Percentiles rank a stretch among this genome's conserved stretches.
phyloP scores from a whole-genome alignment of 2,113 vertebrate genomes.

The Marmota flaviventris region DNA sequence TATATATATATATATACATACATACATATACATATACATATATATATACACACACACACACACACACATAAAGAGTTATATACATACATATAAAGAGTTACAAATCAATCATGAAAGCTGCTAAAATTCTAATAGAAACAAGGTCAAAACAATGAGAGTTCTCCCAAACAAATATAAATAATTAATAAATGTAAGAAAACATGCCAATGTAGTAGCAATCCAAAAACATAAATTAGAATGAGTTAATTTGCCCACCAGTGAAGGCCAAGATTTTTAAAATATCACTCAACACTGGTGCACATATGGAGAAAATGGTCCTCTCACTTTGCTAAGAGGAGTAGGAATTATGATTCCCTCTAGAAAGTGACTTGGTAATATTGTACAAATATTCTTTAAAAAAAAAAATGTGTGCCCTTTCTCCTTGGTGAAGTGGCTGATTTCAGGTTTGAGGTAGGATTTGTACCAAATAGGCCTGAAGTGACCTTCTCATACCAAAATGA shows the following conservation, averaged over 20 bases:
- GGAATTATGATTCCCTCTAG: conserved; percentile 8
- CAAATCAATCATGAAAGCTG: background rate
- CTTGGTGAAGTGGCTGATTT: conserved; percentile 26
- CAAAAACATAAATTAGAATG: conserved; percentile 29
- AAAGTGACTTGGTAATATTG: conserved; percentile 35
- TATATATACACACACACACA: too few species aligned
- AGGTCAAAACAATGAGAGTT: background rate
- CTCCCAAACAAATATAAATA: conserved; percentile 41
- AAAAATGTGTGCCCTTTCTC: conserved; percentile 11
- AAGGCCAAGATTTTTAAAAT: conserved; percentile 11
- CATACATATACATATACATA: too few species aligned
- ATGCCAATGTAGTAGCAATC: background rate
- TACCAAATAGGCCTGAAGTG: background rate
- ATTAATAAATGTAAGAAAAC: conserved; percentile 46
- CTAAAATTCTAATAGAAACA: background rate
- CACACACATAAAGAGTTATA: too few species aligned
- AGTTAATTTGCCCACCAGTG: background rate
- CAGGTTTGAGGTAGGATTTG: background rate
- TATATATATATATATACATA: too few species aligned
- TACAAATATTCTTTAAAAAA: background rate
- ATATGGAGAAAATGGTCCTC: conserved; percentile 5
- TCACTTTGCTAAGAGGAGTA: background rate
- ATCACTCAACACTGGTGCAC: background rate
- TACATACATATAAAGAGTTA: background rate
- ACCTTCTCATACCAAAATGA: background rate